Conservation (phyloP, 1,140 invertebrate species). For the Diachasmimorpha longicaudata region DNA sequence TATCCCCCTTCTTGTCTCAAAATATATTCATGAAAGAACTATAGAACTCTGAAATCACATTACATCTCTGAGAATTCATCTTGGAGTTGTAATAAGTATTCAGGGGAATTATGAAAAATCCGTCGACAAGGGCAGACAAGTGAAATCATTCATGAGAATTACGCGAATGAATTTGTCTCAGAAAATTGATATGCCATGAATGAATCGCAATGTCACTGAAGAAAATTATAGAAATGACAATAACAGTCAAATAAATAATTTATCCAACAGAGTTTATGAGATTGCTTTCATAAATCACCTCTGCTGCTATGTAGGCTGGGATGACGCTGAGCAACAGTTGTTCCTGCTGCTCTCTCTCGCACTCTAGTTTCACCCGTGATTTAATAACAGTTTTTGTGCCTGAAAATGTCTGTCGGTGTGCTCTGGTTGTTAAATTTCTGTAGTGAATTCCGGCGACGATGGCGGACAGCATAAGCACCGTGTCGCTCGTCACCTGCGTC, state of each 20-base stretch:
- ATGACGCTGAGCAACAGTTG: conserved; percentile 90
- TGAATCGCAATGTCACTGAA: too few relatives aligned
- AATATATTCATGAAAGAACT: too few relatives aligned
- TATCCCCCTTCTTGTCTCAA: too few relatives aligned
- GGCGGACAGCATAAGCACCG: conserved; percentile 77
- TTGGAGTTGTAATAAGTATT: too few relatives aligned
- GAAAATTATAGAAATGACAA: too few relatives aligned
- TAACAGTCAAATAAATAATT: not conserved
- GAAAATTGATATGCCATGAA: too few relatives aligned
- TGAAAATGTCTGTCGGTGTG: conserved; percentile 84
- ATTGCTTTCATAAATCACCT: conserved; percentile 66
- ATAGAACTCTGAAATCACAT: too few relatives aligned
- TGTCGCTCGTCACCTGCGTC: conserved; percentile 75
- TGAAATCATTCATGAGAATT: too few relatives aligned
- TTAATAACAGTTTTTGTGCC: conserved; percentile 90
- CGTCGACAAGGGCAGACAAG: too few relatives aligned
- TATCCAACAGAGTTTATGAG: not conserved
- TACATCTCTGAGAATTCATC: too few relatives aligned
- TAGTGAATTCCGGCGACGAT: conserved; percentile 86
- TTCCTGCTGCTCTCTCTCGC: conserved; percentile 91
- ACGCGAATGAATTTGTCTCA: too few relatives aligned
- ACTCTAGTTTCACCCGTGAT: conserved; percentile 89
- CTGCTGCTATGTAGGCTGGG: conserved; percentile 89
- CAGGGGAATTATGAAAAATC: too few relatives aligned
- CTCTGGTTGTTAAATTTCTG: conserved; percentile 81